Conservation (phyloP, 2,797 vertebrate genomes). For the Pseudochirops corinnae region DNA sequence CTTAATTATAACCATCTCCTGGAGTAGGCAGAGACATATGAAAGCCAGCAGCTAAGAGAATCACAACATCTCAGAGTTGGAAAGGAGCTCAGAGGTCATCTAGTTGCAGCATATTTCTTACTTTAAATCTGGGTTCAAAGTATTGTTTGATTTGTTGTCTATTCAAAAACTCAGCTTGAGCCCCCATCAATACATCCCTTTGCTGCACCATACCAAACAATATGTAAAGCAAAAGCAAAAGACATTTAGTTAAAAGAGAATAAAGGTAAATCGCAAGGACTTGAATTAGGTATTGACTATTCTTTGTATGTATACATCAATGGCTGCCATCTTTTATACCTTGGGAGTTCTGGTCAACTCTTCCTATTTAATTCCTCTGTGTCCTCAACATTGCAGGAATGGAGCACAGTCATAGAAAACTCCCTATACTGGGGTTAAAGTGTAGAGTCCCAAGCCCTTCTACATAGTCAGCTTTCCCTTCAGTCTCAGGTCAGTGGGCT, state of each 20-base stretch:
- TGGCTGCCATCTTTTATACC: not conserved
- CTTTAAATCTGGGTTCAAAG: not conserved
- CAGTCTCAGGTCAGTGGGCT: not conserved
- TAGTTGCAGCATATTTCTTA: not conserved
- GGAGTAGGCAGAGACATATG: not conserved
- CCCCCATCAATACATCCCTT: not conserved
- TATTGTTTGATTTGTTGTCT: not conserved
- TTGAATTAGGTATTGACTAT: not conserved
- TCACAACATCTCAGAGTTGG: not conserved
- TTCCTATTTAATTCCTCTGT: not conserved
- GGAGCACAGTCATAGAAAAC: not conserved
- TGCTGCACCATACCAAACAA: not conserved
- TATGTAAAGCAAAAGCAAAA: not conserved
- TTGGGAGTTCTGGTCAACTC: not conserved
- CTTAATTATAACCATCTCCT: not conserved
- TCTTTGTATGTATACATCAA: not conserved
- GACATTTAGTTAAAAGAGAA: not conserved
- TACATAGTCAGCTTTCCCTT: not conserved
- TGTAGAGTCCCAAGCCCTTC: not conserved
- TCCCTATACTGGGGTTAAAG: not conserved
- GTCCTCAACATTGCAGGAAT: not conserved
- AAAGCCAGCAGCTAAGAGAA: not conserved
- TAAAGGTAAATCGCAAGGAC: not conserved
- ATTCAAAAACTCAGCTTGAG: not conserved
- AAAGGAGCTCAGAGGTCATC: not conserved